Evolutionary conservation across 2,888 invertebrate genomes (phyloP).

Genomic region (Beris chalybata): DNA sequence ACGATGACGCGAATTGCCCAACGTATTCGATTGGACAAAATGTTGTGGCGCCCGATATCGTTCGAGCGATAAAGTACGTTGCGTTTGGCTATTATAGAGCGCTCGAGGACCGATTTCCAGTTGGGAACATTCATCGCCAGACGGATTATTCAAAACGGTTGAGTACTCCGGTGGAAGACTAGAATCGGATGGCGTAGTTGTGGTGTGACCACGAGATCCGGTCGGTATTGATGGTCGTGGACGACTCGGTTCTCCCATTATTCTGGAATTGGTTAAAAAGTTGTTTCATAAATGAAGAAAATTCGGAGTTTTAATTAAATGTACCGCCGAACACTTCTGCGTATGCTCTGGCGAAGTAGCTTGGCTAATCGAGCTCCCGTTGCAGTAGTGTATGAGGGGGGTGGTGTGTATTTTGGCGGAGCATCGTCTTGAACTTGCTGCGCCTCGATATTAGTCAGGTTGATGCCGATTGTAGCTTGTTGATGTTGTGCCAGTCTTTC

Average conservation of each 20-base stretch:
- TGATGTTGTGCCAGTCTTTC: conserved; percentile 42
- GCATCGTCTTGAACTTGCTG: conserved; percentile 65
- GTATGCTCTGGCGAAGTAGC: conserved; percentile 72
- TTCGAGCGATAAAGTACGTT: conserved; percentile 48
- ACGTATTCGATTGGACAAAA: conserved; percentile 34
- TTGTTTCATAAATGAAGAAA: background rate
- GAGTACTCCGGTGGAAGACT: conserved; percentile 50
- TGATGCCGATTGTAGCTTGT: conserved; percentile 31
- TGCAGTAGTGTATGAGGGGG: conserved; percentile 89
- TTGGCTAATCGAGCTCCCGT: conserved; percentile 82
- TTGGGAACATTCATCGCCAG: conserved; percentile 34
- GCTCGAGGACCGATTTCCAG: conserved; percentile 45
- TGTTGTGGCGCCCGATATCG: conserved; percentile 41
- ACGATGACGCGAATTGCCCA: conserved; percentile 23
- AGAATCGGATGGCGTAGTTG: conserved; percentile 35
- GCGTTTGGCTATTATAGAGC: conserved; percentile 42
- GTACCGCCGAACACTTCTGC: conserved; percentile 74
- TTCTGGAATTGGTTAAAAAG: conserved; percentile 32
- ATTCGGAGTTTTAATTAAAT: background rate
- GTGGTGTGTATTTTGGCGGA: conserved; percentile 91
- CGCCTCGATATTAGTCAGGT: conserved; percentile 40
- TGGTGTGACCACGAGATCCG: conserved; percentile 34
- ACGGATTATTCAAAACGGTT: conserved; percentile 45
- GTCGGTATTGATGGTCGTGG: conserved; percentile 39
- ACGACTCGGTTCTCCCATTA: conserved; percentile 42